Base-by-base conservation (phyloP, 2,888 invertebrate genomes). In the Cyclophora albipunctata region DNA sequence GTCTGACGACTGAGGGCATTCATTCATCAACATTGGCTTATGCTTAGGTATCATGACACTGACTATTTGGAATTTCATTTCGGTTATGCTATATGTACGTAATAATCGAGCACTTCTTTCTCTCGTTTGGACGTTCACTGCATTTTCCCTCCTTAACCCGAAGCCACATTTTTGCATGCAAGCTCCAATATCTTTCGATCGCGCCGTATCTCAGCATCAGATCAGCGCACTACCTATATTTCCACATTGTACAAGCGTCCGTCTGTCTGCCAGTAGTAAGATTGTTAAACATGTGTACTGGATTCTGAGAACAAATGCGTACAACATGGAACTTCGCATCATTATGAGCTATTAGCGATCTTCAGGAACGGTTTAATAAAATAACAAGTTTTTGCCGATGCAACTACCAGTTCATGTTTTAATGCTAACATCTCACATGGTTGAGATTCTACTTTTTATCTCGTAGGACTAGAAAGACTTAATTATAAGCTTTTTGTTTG, bases 291-390 rank as follows among this genome's bases (percentile, higher is more conserved):
- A 69, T 63, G 61, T 62, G 62, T 60, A 50, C 58, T 56, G 53
- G 53, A 60, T 81, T 81, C 77, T 64, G 61, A 66, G 76, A 82
- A 81, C 73, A 72, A 74, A 78, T 74, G 72, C 73, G 72, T 63
- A 60, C 67, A 66, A 68, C 64, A 72, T 62, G 63, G 56, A 50
- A 64, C 64, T 63, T 50, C 43, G 48, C 60, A 59, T 64, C 66
- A 73, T 76, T 75, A 73, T 58, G 63, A 63, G 61, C 66, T 60
- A 69, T 73, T 71, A 71, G 58, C 63, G 55, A 55, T 57, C 57
- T 56, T 62, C 57, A 57, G 54, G 51, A 56, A 58, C 57, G 55
- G 58, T 60, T 60, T 56, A 47, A 62, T 59, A 47, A 58, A 62
- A 47, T 47, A 45, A 50, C 51, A 49, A n/a, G 52, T 59, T 61